A percentile compares a stretch with the other conserved stretches of the same genome.
These are phyloP conservation scores for Apamea epomidion DNA, from an alignment of 2,888 invertebrate species.

Conservation along the genomic window DNA sequence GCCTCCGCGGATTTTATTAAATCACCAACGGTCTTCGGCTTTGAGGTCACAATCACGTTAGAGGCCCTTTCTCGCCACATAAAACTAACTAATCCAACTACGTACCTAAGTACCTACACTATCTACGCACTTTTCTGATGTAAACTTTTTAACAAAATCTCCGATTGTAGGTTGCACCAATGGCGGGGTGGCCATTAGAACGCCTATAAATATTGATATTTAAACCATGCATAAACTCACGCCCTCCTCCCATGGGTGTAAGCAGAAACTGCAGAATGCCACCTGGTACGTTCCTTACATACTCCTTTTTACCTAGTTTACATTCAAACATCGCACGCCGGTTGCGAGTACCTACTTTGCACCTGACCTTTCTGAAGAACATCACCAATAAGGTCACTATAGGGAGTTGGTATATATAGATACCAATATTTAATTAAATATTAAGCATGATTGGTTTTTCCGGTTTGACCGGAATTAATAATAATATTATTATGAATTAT, in stretches of 20 bases:
- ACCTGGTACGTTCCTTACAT: no score
- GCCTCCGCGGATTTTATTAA: slow-evolving; percentile 35
- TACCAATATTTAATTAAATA: neutral
- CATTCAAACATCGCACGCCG: no score
- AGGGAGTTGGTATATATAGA: no score
- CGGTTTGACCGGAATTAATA: neutral
- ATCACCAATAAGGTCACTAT: no score
- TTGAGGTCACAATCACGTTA: slow-evolving; percentile 53
- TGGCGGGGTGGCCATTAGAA: neutral
- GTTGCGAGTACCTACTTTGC: no score
- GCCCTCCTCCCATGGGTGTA: no score
- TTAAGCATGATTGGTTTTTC: neutral
- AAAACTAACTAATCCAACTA: slow-evolving; percentile 31
- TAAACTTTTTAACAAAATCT: slow-evolving; percentile 22
- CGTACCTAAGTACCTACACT: slow-evolving; percentile 2
- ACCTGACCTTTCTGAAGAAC: no score
- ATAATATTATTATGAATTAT: neutral
- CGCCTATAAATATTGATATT: neutral
- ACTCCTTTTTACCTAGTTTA: no score
- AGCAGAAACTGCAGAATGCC: no score
- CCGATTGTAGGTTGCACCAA: neutral
- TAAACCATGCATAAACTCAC: neutral
- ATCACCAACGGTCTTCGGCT: slow-evolving; percentile 47
- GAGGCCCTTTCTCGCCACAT: slow-evolving; percentile 45
- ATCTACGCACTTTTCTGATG: slow-evolving; percentile 2